A percentile compares a stretch with the other conserved stretches of the same genome.
Evolutionary conservation across 2,888 invertebrate genomes (phyloP).

Genomic region (Macropis europaea): DNA sequence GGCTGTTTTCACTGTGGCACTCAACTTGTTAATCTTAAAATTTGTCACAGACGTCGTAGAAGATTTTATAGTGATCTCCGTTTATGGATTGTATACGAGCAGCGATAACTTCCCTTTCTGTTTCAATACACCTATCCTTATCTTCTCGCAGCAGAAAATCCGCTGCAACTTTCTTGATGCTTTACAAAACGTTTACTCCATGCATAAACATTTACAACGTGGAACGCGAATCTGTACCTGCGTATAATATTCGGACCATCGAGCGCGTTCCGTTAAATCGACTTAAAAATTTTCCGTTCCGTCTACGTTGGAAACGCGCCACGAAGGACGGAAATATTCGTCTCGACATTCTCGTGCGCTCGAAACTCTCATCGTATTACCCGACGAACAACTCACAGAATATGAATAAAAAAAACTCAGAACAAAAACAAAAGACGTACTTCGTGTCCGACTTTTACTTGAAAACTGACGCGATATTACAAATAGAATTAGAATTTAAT

Average conservation of each 20-base stretch:
- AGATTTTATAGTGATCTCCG: too few relatives aligned
- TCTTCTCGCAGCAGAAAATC: not conserved
- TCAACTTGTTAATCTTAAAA: too few relatives aligned
- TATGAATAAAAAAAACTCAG: too few relatives aligned
- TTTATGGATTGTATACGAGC: too few relatives aligned
- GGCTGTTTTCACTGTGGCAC: too few relatives aligned
- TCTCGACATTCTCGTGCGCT: not conserved
- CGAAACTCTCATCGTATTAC: not conserved
- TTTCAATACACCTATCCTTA: not conserved
- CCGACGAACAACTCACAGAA: too few relatives aligned
- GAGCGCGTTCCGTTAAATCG: not conserved
- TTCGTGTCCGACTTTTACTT: too few relatives aligned
- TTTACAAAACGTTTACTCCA: not conserved
- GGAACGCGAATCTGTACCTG: not conserved
- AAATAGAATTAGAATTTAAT: conserved; percentile 12
- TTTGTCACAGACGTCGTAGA: too few relatives aligned
- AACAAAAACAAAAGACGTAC: too few relatives aligned
- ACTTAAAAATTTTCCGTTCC: not conserved
- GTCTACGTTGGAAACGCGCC: not conserved
- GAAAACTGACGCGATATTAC: not conserved
- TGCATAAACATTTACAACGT: conserved; percentile 7
- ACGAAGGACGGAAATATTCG: not conserved
- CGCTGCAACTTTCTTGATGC: not conserved
- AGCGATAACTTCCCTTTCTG: not conserved
- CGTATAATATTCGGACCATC: not conserved